Percentiles rank a stretch among this genome's conserved stretches.
phyloP scores from a whole-genome alignment of 2,797 vertebrate species.

The Crenichthys baileyi region DNA sequence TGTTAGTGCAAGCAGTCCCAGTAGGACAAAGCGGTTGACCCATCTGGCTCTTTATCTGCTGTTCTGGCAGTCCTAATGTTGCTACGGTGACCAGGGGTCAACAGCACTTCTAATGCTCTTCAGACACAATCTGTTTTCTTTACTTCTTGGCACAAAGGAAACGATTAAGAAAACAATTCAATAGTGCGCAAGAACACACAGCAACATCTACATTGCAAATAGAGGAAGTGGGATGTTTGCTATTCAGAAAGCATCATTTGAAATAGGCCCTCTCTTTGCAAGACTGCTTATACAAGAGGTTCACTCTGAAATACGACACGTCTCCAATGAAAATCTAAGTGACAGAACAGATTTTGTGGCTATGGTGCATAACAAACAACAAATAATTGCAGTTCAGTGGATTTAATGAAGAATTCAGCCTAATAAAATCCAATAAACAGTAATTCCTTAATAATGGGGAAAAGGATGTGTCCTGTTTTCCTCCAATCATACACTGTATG shows the following conservation, averaged over 20 bases:
- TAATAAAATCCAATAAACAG: slow-evolving; percentile 24
- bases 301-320: slow-evolving; percentile 62
- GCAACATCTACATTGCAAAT: slow-evolving; percentile 82
- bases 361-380: slow-evolving; percentile 13
- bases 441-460: slow-evolving; percentile 7
- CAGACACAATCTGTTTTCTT: slow-evolving; percentile 83
- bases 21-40: slow-evolving; percentile 67
- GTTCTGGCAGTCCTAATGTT: slow-evolving; percentile 70
- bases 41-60: slow-evolving; percentile 70
- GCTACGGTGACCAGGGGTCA: slow-evolving; percentile 73
- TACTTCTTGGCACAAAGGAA: slow-evolving; percentile 81
- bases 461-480: neutral
- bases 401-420: slow-evolving; percentile 26
- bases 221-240: slow-evolving; percentile 67
- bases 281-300: slow-evolving; percentile 70
- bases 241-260: slow-evolving; percentile 74
- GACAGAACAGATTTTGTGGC: slow-evolving; percentile 35
- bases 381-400: slow-evolving; percentile 31
- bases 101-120: slow-evolving; percentile 78
- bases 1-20: slow-evolving; percentile 71
- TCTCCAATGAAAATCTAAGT: slow-evolving; percentile 37
- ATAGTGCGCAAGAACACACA: slow-evolving; percentile 73
- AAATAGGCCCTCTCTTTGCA: slow-evolving; percentile 60
- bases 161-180: slow-evolving; percentile 86
- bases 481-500: neutral